Base-by-base conservation (phyloP, 2,113 vertebrate species). In the Centrocercus urophasianus region DNA sequence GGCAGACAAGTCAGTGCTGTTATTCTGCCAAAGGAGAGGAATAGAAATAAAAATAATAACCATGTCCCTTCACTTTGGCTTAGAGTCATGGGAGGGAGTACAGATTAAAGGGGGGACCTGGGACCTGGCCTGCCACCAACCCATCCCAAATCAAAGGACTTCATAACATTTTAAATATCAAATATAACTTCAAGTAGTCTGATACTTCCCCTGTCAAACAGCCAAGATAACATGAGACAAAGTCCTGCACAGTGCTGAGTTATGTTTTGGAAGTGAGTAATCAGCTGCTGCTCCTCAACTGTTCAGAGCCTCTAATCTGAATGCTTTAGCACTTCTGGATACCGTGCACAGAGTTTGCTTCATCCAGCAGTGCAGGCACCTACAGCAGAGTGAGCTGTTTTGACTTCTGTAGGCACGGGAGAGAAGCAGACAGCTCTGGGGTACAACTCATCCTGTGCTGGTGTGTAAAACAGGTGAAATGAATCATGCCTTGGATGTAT, bases 351-450 rank as follows among this genome's bases (percentile, higher is more conserved):
- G 74, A 72, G 56, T 82, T 66, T 64, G 25, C 87, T 93, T 82
- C 66, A 43, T 48, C 84, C 78, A 61, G 59, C 78, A 72, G n/a
- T 54, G n/a, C n/a, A 45, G 84, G 69, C 64, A 34, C 57, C 84
- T 36, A 76, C 25, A 83, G 71, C 54, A 72, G 27, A 42, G 27
- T 27, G 84, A 94, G 85, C 83, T 93, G 50, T 85, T 45, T 76
- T 2, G 4, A 93, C 71, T 93, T 84, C 77, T 80, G 30, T 54
- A 85, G 78, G 25, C 78, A 91, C 21, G 54, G 43, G 40, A 91
- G 67, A 87, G 85, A 91, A 93, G 91, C 75, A 65, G 89, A 96
- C 73, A 89, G 84, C 89, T 93, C 87, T 73, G 67, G 78, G 71
- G 75, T 79, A 63, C 40, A 85, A 84, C 94, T 83, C 25, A 76